A percentile compares a stretch with the other conserved stretches of the same genome.
phyloP scores from a whole-genome alignment of 2,113 vertebrate species.

The Lophochroa leadbeateri region DNA sequence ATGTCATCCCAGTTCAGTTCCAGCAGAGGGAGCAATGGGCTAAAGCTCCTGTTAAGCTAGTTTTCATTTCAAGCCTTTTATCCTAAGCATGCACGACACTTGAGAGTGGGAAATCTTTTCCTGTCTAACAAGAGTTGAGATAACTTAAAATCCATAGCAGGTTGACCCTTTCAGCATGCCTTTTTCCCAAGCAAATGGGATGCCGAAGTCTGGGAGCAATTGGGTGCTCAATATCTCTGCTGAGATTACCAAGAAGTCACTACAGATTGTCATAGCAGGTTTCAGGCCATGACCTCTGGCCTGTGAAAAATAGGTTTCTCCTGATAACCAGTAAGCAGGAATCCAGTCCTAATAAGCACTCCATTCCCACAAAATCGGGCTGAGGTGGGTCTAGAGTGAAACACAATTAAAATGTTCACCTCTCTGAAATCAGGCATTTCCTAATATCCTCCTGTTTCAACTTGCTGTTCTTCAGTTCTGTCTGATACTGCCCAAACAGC shows the following conservation, averaged over 20 bases:
- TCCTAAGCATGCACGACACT: not conserved
- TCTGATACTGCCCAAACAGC: not conserved
- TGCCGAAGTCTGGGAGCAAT: not conserved
- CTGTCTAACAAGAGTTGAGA: not conserved
- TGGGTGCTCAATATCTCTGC: not conserved
- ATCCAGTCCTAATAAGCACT: not conserved
- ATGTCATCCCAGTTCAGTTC: slow-evolving; percentile 17
- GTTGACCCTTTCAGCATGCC: not conserved
- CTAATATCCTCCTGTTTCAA: not conserved
- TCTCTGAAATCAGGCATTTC: not conserved
- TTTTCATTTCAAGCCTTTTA: not conserved
- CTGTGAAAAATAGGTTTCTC: not conserved
- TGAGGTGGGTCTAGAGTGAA: not conserved
- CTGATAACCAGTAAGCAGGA: not conserved
- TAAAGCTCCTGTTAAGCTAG: slow-evolving; percentile 22
- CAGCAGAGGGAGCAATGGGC: slow-evolving; percentile 70
- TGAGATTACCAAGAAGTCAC: not conserved
- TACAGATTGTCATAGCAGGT: not conserved
- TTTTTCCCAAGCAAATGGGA: not conserved
- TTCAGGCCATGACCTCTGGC: not conserved
- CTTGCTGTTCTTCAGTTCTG: not conserved
- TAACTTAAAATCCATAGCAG: not conserved
- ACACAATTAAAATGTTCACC: not conserved
- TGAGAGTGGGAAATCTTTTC: not conserved
- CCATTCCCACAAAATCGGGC: not conserved